Evolutionary conservation across 2,888 invertebrate species (phyloP), one percentile per base, ranked within the genome.

Genomic region (Pollenia griseotomentosa): DNA sequence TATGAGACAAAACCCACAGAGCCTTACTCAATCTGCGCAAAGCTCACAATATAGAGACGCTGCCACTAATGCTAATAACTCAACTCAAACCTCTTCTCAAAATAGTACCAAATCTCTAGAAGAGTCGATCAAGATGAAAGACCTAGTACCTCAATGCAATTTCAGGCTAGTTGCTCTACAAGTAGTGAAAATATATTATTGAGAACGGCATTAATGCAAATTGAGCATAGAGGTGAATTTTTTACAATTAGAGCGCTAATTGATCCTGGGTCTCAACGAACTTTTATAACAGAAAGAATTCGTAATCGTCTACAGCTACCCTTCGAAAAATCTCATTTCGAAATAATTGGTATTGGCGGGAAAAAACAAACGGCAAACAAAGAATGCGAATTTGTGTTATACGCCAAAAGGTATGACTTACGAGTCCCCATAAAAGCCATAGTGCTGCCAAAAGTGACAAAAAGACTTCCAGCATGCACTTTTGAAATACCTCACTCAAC

Each of bases 261-360:
- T 33, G 71, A 71, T 40, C 55, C 71, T 2, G 40, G 40, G 1
- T 70, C 70, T 53, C 70, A 70, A 14, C 16, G 48, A 51, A 68
- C 46, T 0, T 68, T 68, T 23, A 10, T 68, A 6, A 23, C 68
- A 10, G 68, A 51, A 48, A 68, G 14, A 33, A 12, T 19, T 51
- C 12, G 33, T 12, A 65, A 3, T 65, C 65, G 33, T 6, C 66
- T 66, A 6, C 46, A 48, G 46, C 19, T 48, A 11, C 66, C 66
- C 7, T 66, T 48, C 66, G 44, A 65, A 42, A 59, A 70, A 12
- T 14, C 65, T 9, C 11, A n/a, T 23, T 33, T 33, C 33, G 33
- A 33, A 33, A 33, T 33, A 33, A 33, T 33, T 1, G 33, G 33
- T 33, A 33, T 70, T 53, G 68, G 68, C 12, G 68, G 68, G 7